Percentiles rank a stretch among this genome's conserved stretches.
These are phyloP conservation scores for Phallusia fumigata DNA, from an alignment of 23 tunicate species.

Conservation along the genomic window DNA sequence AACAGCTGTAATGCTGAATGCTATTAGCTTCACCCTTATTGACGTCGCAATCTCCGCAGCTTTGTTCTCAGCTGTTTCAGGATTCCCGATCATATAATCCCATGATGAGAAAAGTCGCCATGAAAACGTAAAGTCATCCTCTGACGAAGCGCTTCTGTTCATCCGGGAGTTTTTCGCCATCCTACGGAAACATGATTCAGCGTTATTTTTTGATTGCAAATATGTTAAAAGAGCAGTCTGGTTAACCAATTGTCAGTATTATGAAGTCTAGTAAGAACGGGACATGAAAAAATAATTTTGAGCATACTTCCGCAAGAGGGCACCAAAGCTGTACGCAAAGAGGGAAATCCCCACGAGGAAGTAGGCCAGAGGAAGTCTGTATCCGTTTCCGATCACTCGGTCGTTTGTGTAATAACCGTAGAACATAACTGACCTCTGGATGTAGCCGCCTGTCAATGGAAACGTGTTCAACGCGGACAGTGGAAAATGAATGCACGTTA, in stretches of 20 bases:
- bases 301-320: slow-evolving; percentile 47
- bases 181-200: slow-evolving; percentile 8
- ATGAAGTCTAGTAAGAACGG: too few species aligned
- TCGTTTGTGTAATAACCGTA: slow-evolving; percentile 67
- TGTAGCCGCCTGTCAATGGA: slow-evolving; percentile 22
- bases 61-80: slow-evolving; percentile 69
- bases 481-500: too few species aligned
- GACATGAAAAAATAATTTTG: too few species aligned
- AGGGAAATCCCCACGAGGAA: slow-evolving; percentile 47
- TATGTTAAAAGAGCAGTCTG: too few species aligned
- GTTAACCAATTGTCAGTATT: too few species aligned
- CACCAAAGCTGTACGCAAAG: slow-evolving; percentile 55
- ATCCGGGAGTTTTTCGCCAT: slow-evolving; percentile 65
- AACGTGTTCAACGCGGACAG: not conserved
- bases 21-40: slow-evolving; percentile 22
- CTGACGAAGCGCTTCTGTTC: slow-evolving; percentile 36
- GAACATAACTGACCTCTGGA: slow-evolving; percentile 47
- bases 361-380: slow-evolving; percentile 64
- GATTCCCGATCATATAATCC: slow-evolving; percentile 73
- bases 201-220: too few species aligned
- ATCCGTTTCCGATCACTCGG: slow-evolving; percentile 45
- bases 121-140: slow-evolving; percentile 47
- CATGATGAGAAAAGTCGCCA: slow-evolving; percentile 63
- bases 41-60: slow-evolving; percentile 58
- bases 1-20: too few species aligned